Percentiles rank a stretch among this genome's conserved stretches.
These are phyloP conservation scores for Sanderia malayensis DNA, from an alignment of 30 jellyfish, hydroid and myxozoan genomes.

Conservation along the genomic window DNA sequence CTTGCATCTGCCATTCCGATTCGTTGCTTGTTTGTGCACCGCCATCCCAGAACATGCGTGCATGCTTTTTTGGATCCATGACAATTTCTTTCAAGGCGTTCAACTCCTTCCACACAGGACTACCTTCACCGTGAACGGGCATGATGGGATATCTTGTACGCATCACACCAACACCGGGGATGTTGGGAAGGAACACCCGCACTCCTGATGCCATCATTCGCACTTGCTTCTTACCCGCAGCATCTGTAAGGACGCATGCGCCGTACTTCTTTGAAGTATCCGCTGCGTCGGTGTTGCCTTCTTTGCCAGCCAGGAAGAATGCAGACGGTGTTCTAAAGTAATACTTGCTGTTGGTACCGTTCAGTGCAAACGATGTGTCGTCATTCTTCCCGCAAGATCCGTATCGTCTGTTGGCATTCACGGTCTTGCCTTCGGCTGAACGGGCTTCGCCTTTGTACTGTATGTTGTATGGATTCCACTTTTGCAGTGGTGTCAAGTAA, in stretches of 20 bases:
- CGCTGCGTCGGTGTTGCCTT: constrained; percentile 56
- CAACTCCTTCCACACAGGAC: constrained; percentile 93
- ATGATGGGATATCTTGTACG: constrained; percentile 85
- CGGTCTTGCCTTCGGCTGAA: constrained; percentile 41
- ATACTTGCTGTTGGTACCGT: constrained; percentile 81
- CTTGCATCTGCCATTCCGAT: constrained; percentile 43
- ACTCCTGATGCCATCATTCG: constrained; percentile 82
- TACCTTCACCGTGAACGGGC: constrained; percentile 97
- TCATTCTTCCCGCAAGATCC: constrained; percentile 64
- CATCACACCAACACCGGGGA: constrained; percentile 80
- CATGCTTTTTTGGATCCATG: constrained; percentile 60
- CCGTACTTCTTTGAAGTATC: constrained; percentile 72
- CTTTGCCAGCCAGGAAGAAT: constrained; percentile 59
- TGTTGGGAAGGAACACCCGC: constrained; percentile 65
- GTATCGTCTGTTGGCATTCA: constrained; percentile 36
- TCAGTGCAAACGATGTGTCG: constrained; percentile 34
- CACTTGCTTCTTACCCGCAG: constrained; percentile 11
- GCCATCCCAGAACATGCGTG: constrained; percentile 50
- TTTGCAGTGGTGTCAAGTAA: constrained; percentile 82
- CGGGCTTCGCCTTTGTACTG: constrained; percentile 74
- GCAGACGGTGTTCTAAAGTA: constrained; percentile 79
- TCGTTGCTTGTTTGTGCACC: constrained; percentile 18
- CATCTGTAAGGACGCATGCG: constrained; percentile 68
- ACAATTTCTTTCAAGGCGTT: constrained; percentile 76
- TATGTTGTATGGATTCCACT: constrained; percentile 84